Percentiles rank a stretch among this genome's conserved stretches.
phyloP scores from a whole-genome alignment of 2,888 invertebrate species.

The Caenorhabditis angaria region DNA sequence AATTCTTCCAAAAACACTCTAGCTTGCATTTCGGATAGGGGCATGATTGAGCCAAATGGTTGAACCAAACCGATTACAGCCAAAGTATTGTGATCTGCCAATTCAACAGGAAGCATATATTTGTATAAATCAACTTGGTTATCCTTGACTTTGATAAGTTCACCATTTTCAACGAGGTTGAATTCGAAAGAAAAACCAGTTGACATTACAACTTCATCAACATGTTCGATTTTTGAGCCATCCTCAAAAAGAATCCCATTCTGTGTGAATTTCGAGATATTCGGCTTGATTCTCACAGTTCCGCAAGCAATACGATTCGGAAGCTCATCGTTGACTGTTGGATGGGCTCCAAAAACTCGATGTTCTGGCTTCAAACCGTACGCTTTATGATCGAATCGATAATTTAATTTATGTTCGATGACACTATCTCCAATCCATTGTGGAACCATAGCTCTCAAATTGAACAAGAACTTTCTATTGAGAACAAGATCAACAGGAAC shows the following conservation, averaged over 20 bases:
- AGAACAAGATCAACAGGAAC: conserved; percentile 55
- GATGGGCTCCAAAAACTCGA: conserved; percentile 58
- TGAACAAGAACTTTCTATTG: conserved; percentile 47
- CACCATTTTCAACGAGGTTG: conserved; percentile 70
- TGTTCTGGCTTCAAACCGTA: conserved; percentile 74
- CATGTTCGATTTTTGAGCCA: conserved; percentile 55
- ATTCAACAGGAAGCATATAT: conserved; percentile 73
- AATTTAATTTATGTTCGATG: conserved; percentile 54
- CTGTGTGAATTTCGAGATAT: conserved; percentile 64
- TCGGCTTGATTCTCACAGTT: conserved; percentile 53
- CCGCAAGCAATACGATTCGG: conserved; percentile 74
- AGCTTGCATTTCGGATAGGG: conserved; percentile 75
- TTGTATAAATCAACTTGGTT: conserved; percentile 72
- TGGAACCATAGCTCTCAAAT: conserved; percentile 47
- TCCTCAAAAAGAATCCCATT: conserved; percentile 62
- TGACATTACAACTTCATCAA: conserved; percentile 72
- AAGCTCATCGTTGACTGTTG: conserved; percentile 74
- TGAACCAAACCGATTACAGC: conserved; percentile 75
- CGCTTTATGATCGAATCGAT: conserved; percentile 69
- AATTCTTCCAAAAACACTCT: conserved; percentile 72
- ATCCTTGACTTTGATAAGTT: conserved; percentile 55
- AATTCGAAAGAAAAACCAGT: conserved; percentile 74
- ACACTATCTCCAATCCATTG: conserved; percentile 40
- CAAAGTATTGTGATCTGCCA: conserved; percentile 73
- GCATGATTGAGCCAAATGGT: conserved; percentile 75